Percentiles rank a stretch among this genome's conserved stretches.
Evolutionary conservation across 92 coral and sea anemone genomes (phyloP).

Genomic region (Bergia sp.): DNA sequence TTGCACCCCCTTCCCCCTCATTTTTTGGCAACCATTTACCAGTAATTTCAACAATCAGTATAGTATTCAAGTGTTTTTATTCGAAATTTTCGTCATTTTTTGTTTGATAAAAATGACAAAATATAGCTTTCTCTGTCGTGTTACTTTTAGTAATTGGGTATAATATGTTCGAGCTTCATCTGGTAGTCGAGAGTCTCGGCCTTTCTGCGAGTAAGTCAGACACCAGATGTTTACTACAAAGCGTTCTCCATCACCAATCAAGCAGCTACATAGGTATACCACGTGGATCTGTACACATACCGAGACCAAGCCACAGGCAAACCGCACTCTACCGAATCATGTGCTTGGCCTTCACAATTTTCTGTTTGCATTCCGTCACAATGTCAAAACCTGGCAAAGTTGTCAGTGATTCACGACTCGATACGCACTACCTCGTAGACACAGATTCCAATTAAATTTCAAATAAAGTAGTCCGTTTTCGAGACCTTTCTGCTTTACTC

Average conservation of each 20-base stretch:
- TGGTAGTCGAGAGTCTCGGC: slow-evolving; percentile 2
- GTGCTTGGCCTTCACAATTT: neutral
- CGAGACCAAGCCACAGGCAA: neutral
- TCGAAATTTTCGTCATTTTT: slow-evolving; percentile 37
- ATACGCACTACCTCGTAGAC: too few relatives aligned
- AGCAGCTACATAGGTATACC: neutral
- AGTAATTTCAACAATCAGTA: neutral
- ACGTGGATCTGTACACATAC: neutral
- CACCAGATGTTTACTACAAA: neutral
- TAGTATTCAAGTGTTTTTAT: slow-evolving; percentile 29
- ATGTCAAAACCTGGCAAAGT: neutral
- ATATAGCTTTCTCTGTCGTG: slow-evolving; percentile 28
- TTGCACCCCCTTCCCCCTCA: too few relatives aligned
- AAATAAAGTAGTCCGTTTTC: neutral
- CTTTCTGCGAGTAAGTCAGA: neutral
- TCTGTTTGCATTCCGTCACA: neutral
- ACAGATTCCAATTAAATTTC: too few relatives aligned
- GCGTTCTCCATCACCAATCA: slow-evolving; percentile 18
- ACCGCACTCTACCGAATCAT: neutral
- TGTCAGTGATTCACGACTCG: neutral
- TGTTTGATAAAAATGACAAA: slow-evolving; percentile 25
- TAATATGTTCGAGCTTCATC: neutral
- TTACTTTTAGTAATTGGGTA: slow-evolving; percentile 31
- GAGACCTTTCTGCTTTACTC: neutral
- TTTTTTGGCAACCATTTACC: neutral